Evolutionary conservation across 2,888 invertebrate species (phyloP).

Genomic region (Iphiclides podalirius): DNA sequence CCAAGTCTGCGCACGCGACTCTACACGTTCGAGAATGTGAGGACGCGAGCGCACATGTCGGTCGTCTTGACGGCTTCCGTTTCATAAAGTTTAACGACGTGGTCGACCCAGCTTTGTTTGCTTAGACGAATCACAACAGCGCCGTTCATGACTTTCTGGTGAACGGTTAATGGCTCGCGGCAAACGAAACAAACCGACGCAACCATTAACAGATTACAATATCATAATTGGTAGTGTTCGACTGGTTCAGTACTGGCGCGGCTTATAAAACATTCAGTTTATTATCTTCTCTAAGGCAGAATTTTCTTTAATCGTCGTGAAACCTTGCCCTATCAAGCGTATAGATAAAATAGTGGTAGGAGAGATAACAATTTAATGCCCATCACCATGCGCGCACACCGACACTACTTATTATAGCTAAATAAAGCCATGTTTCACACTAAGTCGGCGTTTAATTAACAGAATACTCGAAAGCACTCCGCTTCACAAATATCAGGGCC

Average conservation of each 20-base stretch:
- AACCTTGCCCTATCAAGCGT: background rate
- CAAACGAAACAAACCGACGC: conserved; percentile 36
- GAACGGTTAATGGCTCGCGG: conserved; percentile 60
- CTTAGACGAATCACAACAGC: conserved; percentile 65
- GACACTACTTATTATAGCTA: conserved; percentile 17
- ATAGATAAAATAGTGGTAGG: conserved; percentile 8
- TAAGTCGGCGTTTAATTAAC: conserved; percentile 66
- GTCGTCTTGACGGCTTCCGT: conserved; percentile 73
- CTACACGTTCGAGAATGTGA: too few relatives aligned
- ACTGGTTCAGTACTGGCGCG: too few relatives aligned
- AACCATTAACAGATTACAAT: background rate
- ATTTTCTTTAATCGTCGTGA: background rate
- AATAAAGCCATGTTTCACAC: conserved; percentile 35
- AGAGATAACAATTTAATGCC: conserved; percentile 20
- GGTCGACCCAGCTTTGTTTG: conserved; percentile 79
- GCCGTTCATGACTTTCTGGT: conserved; percentile 68
- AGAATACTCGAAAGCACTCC: conserved; percentile 56
- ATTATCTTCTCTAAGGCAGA: too few relatives aligned
- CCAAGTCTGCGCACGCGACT: conserved; percentile 51
- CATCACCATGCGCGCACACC: conserved; percentile 7
- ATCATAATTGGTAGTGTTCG: background rate
- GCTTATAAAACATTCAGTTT: too few relatives aligned
- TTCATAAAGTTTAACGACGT: conserved; percentile 76
- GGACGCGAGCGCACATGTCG: conserved; percentile 62
- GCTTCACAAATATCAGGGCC: conserved; percentile 62